Evolutionary conservation across 2,797 vertebrate species (phyloP).

Genomic region (Amblyraja radiata): DNA sequence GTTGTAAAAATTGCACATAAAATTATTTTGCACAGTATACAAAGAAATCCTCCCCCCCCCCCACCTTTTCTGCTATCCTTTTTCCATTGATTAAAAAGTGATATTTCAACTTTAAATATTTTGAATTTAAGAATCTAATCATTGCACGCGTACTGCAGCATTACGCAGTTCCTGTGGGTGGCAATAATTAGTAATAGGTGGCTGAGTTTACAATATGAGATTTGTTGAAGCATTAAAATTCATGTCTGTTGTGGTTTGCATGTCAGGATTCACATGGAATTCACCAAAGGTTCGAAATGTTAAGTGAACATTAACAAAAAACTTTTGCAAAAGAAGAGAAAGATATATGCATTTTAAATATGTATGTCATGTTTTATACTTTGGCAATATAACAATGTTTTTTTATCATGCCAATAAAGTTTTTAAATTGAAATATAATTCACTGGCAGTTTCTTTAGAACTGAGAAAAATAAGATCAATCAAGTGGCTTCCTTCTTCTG

Average conservation of each 20-base stretch:
- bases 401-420: too few relatives aligned
- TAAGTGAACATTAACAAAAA: not conserved
- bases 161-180: not conserved
- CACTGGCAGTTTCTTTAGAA: not conserved
- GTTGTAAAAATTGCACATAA: not conserved
- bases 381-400: too few relatives aligned
- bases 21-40: not conserved
- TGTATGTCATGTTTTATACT: too few relatives aligned
- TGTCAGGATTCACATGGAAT: not conserved
- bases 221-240: not conserved
- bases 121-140: not conserved
- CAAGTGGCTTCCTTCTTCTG: not conserved
- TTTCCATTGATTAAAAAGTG: not conserved
- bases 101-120: not conserved
- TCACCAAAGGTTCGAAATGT: not conserved
- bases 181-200: not conserved
- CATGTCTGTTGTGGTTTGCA: not conserved
- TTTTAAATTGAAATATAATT: not conserved
- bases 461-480: not conserved
- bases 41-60: too few relatives aligned
- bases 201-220: not conserved
- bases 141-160: not conserved
- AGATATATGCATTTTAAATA: not conserved
- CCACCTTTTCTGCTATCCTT: not conserved
- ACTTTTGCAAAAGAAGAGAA: too few relatives aligned